Percentiles rank a stretch among this genome's conserved stretches.
These are phyloP conservation scores for Callimorpha dominula DNA, from an alignment of 2,888 invertebrate species.

Conservation along the genomic window DNA sequence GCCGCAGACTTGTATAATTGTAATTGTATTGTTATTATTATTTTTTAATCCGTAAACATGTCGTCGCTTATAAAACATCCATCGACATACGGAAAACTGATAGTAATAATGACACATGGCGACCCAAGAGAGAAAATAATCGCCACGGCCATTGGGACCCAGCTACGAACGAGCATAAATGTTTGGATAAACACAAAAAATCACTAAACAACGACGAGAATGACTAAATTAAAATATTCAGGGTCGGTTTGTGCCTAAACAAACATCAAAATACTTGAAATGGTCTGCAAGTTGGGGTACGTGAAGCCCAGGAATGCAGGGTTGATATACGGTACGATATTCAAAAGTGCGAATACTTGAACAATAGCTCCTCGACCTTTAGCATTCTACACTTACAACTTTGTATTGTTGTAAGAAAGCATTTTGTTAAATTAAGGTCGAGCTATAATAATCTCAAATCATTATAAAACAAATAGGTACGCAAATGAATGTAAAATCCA, in stretches of 20 bases:
- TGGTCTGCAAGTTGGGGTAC: slow-evolving; percentile 14
- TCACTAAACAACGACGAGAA: not conserved
- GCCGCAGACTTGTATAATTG: not conserved
- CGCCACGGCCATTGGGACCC: not conserved
- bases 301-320: slow-evolving; percentile 32
- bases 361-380: slow-evolving; percentile 42
- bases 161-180: not conserved
- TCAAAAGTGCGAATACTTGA: slow-evolving; percentile 37
- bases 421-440: not conserved
- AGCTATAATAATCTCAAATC: not conserved
- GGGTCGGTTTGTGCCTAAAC: slow-evolving; percentile 20
- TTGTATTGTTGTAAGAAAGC: slow-evolving; percentile 28
- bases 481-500: not conserved
- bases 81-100: not conserved
- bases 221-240: not conserved
- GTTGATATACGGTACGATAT: slow-evolving; percentile 29
- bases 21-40: not conserved
- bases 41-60: not conserved
- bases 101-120: not conserved
- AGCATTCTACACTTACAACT: slow-evolving; percentile 46
- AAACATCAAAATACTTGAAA: slow-evolving; percentile 28
- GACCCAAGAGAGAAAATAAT: not conserved
- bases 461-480: not conserved
- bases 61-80: not conserved
- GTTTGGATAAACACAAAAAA: no score